Conservation (phyloP, 2,113 vertebrate genomes). For the Alces alces region DNA sequence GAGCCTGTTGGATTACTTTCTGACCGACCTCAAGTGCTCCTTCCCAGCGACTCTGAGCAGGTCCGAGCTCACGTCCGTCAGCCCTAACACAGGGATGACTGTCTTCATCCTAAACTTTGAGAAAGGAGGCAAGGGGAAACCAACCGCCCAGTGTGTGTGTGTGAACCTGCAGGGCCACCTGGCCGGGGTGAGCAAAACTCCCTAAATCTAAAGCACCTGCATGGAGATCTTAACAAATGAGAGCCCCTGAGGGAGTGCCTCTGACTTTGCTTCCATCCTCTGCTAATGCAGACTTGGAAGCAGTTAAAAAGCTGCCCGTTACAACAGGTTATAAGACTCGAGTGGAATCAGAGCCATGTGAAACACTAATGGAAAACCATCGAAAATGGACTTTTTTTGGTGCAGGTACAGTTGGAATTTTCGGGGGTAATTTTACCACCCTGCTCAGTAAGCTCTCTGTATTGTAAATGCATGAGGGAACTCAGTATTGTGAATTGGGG, state of each 20-base stretch:
- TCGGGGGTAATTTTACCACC: not conserved
- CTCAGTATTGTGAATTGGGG: not conserved
- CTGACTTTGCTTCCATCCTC: not conserved
- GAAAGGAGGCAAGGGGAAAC: slow-evolving; percentile 63
- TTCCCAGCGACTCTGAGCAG: slow-evolving; percentile 82
- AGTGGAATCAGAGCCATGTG: not conserved
- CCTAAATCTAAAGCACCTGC: not conserved
- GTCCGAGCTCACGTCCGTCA: slow-evolving; percentile 86
- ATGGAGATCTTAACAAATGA: not conserved
- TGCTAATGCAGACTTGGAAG: not conserved
- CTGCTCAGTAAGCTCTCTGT: not conserved
- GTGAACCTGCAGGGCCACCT: slow-evolving; percentile 91
- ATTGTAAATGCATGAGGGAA: not conserved
- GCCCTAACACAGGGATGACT: slow-evolving; percentile 93
- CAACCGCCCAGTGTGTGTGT: slow-evolving; percentile 83
- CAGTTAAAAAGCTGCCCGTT: not conserved
- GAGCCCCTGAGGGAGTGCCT: not conserved
- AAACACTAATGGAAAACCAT: not conserved
- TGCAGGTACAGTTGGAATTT: not conserved
- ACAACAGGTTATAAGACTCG: not conserved
- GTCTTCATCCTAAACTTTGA: slow-evolving; percentile 87
- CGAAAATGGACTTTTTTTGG: not conserved
- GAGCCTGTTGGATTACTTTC: slow-evolving; percentile 86
- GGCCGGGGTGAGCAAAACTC: slow-evolving; percentile 55
- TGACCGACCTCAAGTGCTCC: slow-evolving; percentile 86